A percentile compares a stretch with the other conserved stretches of the same genome.
These are phyloP conservation scores for Plectropomus leopardus DNA, from an alignment of 2,113 vertebrate genomes.

Conservation along the genomic window DNA sequence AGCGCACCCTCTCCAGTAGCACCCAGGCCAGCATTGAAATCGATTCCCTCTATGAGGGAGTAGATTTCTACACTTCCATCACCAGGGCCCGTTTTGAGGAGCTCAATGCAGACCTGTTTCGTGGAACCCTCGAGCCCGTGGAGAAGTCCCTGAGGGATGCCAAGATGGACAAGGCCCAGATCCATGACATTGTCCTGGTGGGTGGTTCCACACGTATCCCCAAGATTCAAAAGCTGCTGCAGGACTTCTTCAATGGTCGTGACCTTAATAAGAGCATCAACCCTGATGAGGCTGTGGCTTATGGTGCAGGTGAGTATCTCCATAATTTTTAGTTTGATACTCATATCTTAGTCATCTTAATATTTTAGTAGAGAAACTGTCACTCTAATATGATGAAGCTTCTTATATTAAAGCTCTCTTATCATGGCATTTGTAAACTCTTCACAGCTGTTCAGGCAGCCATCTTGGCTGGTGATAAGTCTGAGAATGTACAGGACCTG, in stretches of 20 bases:
- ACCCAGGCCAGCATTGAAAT: constrained; percentile 95
- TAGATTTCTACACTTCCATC: constrained; percentile 94
- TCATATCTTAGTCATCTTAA: background rate
- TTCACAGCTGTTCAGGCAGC: constrained; percentile 91
- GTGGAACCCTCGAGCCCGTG: constrained; percentile 92
- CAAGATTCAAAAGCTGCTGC: constrained; percentile 93
- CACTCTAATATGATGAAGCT: background rate
- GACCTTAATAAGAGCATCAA: constrained; percentile 96
- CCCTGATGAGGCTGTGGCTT: constrained; percentile 93
- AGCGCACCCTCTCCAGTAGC: constrained; percentile 93
- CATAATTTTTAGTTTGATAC: background rate
- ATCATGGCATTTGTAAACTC: constrained; percentile 20
- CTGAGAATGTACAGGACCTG: constrained; percentile 95
- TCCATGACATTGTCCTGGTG: constrained; percentile 93
- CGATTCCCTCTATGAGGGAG: constrained; percentile 91
- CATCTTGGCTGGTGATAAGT: constrained; percentile 93
- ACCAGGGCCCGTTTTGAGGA: constrained; percentile 94
- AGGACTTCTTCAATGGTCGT: constrained; percentile 92
- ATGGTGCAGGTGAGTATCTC: constrained; percentile 87
- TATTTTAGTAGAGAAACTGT: background rate
- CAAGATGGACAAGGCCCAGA: constrained; percentile 92
- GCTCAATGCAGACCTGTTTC: constrained; percentile 92
- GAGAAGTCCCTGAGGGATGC: constrained; percentile 92
- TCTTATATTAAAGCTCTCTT: background rate
- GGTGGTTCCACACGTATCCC: constrained; percentile 95